Evolutionary conservation across 2,888 invertebrate species (phyloP), one percentile per base, ranked within the genome.

Genomic region (Dynastes tityus): DNA sequence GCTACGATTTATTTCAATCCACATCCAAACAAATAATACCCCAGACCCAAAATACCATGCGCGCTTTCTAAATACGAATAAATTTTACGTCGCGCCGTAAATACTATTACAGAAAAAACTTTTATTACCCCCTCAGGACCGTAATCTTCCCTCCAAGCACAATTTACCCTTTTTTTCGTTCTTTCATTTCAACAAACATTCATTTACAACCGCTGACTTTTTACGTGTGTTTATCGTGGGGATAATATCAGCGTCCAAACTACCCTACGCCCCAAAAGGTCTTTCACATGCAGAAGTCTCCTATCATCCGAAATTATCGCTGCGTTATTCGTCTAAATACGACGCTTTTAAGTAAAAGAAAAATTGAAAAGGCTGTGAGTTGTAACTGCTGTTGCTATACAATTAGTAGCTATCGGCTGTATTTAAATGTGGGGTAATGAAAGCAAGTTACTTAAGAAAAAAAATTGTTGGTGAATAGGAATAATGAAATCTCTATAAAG

Each of bases 171-270:
- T 58, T 58, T 55, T 58, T 58, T 11, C 45, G 40, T 65, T 40
- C 65, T n/a, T 71, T 71, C 55, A 63, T 45, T 74, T 49, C 40
- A 45, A 27, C 61, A 74, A 61, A 45, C 45, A 49, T 49, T 29
- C 73, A 61, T 63, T 74, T 61, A 58, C 71, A 27, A 45, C 58
- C 16, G 22, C 22, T 40, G 58, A 27, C 49, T 61, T 74, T 74
- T 61, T 74, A 22, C 45, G 45, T 74, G 9, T 61, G 61, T 74
- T 74, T 74, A 61, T 45, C 73, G 32, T 11, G 13, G 73, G 73
- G 73, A 74, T 73, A 45, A 58, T 45, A 61, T 40, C 29, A 37
- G 6, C 71, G n/a, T 53, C 16, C 51, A 22, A 22, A 22, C 5
- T 32, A 32, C 58, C 71, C 71, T 71, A 32, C 9, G n/a, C 37